Conservation (phyloP, 2,113 vertebrate genomes). For the Craseonycteris thonglongyai region DNA sequence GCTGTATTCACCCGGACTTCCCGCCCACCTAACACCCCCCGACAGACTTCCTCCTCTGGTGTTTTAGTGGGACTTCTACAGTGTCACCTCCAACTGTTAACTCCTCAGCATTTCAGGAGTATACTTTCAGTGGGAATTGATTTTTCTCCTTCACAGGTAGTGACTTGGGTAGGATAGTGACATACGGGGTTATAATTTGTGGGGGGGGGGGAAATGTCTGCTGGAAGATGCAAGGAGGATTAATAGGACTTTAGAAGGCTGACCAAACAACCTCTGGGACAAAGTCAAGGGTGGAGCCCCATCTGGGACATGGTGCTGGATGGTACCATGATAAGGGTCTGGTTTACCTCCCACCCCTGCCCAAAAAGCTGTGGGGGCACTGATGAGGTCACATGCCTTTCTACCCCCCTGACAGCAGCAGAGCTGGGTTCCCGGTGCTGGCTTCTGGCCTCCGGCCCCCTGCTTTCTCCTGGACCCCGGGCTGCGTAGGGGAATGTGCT, state of each 20-base stretch:
- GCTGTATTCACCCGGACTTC: neutral
- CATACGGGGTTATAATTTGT: neutral
- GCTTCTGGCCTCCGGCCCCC: neutral
- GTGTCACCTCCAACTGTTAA: neutral
- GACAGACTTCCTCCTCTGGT: too few species aligned
- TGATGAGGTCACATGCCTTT: neutral
- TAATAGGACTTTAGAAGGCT: neutral
- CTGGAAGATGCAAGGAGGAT: neutral
- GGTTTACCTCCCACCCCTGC: neutral
- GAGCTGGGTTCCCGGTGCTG: neutral
- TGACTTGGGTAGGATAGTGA: neutral
- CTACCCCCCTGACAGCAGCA: too few species aligned
- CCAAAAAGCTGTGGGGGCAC: neutral
- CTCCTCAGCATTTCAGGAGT: neutral
- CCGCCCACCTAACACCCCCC: neutral
- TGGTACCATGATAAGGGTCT: accelerated
- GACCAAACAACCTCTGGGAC: neutral
- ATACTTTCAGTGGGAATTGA: too few species aligned
- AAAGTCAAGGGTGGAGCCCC: neutral
- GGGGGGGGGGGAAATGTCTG: neutral
- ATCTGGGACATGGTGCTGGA: neutral
- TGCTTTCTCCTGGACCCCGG: accelerated
- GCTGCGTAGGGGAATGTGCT: neutral
- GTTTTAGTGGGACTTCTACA: neutral
- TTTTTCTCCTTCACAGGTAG: neutral